Evolutionary conservation across 2,888 invertebrate species (phyloP), one percentile per base, ranked within the genome.

Genomic region (Drosophila sordidula): DNA sequence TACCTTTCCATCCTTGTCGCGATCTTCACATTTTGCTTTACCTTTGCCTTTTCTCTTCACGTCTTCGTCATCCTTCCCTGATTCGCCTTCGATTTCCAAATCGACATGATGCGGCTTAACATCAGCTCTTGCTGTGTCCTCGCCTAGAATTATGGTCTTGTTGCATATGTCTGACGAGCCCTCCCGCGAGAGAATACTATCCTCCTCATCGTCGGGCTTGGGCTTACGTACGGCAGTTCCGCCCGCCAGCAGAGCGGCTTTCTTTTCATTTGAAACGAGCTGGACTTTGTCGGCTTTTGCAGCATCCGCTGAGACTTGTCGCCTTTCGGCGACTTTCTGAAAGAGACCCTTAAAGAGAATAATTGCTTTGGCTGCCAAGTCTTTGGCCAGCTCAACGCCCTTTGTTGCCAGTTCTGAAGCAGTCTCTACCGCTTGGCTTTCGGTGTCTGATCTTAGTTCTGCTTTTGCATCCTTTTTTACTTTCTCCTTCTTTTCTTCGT

Each of bases 91-190:
- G 5, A 63, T 66, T 18, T 51, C 54, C 9, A 51, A 14, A 42
- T 74, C 57, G 0, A n/a, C 34, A 16, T 83, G 83, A 4, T 79
- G 66, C 1, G 64, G 63, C 42, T 83, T 83, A 0, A 83, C 62
- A 18, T 83, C 88, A 1, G 78, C 57, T 26, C 57, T 51, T 4
- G 6, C 22, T 0, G 36, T 50, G 0, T 70, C 72, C 1, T 68
- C 65, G 0, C 83, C 66, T 4, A 57, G 56, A 5, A 84, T 79
- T 5, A 85, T 85, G 0, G 83, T 84, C 46, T 87, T 79, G 11
- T 14, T 54, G 65, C 88, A 87, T n/a, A 84, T 70, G 4, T 82
- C 44, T 3, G 56, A 26, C 0, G 65, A 16, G 0, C 47, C 18
- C 14, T 55, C 22, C 26, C 51, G 4, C 1, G 1, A n/a, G 26